Base-by-base conservation (phyloP, 2,797 vertebrate genomes). In the Neopelma chrysocephalum region DNA sequence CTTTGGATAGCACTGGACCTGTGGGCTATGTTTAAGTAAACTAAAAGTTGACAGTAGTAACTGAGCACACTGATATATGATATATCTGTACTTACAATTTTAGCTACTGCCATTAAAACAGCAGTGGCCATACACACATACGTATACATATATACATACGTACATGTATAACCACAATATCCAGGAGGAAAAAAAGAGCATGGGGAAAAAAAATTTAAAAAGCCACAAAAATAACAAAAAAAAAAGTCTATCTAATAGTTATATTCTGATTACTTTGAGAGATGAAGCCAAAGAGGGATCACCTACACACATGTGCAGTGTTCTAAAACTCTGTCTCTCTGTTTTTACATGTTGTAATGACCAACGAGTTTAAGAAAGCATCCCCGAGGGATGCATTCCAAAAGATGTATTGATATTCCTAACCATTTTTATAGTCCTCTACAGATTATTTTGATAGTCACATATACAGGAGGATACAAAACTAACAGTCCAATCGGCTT, bases 291-390 rank as follows among this genome's bases (percentile, higher is more conserved):
- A 61, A 40, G 38, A 62, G 40, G 7, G 29, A 64, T 47, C 14
- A 61, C 15, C 26, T 47, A n/a, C 0, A 2, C 15, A 40, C 10
- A 26, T 3, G 10, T 14, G 18, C 16, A 85, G 32, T 0, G 0
- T 21, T 78, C 84, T 16, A 57, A 64, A 82, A 79, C 20, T 53
- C 27, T 3, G 2, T 78, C 26, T 54, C 32, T 47, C 66, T 34
- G 7, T 53, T 82, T 3, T 56, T 43, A 34, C 15, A 79, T 25
- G 11, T 12, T 62, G 26, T 26, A 89, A 84, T 42, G 26, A 48
- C 4, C 11, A 83, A 38, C 1, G 5, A 34, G 26, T 54, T 81
- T 82, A 36, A 36, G 34, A 90, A 79, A 75, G 25, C 5, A 75
- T 23, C 2, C 2, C 7, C 16, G 38, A 20, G 4, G 5, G 32